Conservation (phyloP, 2,888 invertebrate species). For the Euzetes globulus region DNA sequence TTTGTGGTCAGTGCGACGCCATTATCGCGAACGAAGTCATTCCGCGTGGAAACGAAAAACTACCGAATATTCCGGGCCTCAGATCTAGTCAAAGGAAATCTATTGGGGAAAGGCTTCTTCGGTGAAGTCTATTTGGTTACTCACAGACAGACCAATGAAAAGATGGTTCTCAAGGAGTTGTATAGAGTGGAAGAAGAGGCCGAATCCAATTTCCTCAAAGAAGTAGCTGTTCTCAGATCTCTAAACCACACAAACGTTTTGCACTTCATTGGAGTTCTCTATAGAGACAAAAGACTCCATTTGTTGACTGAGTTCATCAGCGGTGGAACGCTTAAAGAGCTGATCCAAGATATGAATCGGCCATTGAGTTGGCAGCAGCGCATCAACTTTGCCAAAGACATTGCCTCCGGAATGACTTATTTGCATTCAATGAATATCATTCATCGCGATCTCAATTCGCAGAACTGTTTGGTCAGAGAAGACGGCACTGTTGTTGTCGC, state of each 20-base stretch:
- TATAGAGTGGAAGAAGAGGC: constrained; percentile 89
- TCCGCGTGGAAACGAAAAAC: constrained; percentile 61
- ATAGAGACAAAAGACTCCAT: constrained; percentile 82
- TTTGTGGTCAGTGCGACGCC: background rate
- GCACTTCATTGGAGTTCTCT: constrained; percentile 82
- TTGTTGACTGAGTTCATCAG: constrained; percentile 87
- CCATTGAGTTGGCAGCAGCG: constrained; percentile 70
- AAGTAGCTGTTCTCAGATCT: constrained; percentile 85
- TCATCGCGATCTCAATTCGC: constrained; percentile 87
- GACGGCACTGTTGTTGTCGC: constrained; percentile 89
- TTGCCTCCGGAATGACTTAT: constrained; percentile 81
- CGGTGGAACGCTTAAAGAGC: constrained; percentile 78
- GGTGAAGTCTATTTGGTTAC: constrained; percentile 66
- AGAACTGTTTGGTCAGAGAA: constrained; percentile 85
- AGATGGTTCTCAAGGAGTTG: constrained; percentile 90
- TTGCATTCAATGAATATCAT: constrained; percentile 90
- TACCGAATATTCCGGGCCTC: constrained; percentile 80
- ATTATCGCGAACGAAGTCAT: constrained; percentile 76
- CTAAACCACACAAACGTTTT: constrained; percentile 82
- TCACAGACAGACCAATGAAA: constrained; percentile 78
- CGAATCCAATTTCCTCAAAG: constrained; percentile 86
- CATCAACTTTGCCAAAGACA: constrained; percentile 78
- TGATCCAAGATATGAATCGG: constrained; percentile 65
- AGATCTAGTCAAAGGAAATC: constrained; percentile 75
- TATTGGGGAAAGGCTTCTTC: constrained; percentile 87